Conservation (phyloP, 2,113 vertebrate genomes). For the Syngnathus floridae region DNA sequence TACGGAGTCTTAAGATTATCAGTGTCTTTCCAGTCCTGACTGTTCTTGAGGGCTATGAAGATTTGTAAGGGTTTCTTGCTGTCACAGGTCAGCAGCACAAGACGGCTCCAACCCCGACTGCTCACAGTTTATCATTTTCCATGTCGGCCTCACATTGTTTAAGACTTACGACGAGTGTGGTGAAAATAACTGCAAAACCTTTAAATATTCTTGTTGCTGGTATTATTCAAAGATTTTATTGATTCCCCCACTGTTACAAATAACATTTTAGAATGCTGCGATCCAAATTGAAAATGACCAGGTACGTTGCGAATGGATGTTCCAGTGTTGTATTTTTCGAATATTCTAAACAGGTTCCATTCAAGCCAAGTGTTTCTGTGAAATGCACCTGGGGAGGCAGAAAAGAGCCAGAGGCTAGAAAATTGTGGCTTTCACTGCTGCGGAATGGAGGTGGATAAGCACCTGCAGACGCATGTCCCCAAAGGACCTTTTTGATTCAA, state of each 20-base stretch:
- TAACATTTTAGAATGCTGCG: neutral
- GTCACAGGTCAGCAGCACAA: too few relatives aligned
- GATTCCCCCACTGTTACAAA: neutral
- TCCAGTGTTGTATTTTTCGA: neutral
- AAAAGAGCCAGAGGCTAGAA: slow-evolving; percentile 12
- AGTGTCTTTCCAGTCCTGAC: too few relatives aligned
- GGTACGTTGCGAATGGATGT: neutral
- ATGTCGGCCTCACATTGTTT: too few relatives aligned
- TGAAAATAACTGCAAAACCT: neutral
- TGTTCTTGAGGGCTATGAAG: too few relatives aligned
- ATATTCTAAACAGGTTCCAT: neutral
- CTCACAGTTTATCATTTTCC: too few relatives aligned
- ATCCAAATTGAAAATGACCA: neutral
- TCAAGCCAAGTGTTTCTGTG: slow-evolving; percentile 4
- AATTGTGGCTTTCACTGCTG: neutral
- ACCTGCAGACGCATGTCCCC: slow-evolving; percentile 21
- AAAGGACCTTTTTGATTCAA: slow-evolving; percentile 42
- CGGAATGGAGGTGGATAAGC: slow-evolving; percentile 11
- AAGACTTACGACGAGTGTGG: neutral
- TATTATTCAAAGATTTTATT: neutral
- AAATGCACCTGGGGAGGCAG: neutral
- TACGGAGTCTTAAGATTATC: too few relatives aligned
- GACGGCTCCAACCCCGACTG: too few relatives aligned
- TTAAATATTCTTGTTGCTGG: neutral
- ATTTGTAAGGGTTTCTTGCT: too few relatives aligned